These are phyloP conservation scores for Brachionus plicatilis DNA, from an alignment of 1,140 invertebrate genomes.

Conservation along the genomic window DNA sequence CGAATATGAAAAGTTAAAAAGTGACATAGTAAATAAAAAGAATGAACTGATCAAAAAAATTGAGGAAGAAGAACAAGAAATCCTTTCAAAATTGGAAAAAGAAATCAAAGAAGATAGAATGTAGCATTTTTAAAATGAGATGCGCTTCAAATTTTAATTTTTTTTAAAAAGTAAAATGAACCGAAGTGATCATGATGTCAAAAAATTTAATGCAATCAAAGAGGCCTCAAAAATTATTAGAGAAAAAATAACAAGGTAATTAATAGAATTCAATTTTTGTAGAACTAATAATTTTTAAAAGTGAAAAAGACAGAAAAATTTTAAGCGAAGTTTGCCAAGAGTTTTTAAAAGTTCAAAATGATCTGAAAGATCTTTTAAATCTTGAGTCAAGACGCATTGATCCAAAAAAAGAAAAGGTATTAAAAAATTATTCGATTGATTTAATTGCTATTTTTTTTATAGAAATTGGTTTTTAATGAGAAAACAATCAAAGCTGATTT, in stretches of 20 bases:
- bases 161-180: background rate
- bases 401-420: constrained; percentile 13
- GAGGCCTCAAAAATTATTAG: background rate
- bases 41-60: background rate
- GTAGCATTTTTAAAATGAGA: background rate
- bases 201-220: constrained; percentile 22
- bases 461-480: constrained; percentile 10
- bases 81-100: background rate
- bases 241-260: background rate
- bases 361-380: background rate
- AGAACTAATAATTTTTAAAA: background rate
- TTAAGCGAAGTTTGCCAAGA: background rate
- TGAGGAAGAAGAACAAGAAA: background rate
- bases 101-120: background rate
- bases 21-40: background rate
- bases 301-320: constrained; percentile 8
- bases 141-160: background rate
- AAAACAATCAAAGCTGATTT: background rate
- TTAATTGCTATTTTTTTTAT: background rate
- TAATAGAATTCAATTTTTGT: background rate
- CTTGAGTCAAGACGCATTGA: background rate
- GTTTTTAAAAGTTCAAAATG: background rate
- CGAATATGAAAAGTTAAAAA: constrained; percentile 21
- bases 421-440: background rate
- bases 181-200: background rate